These are phyloP conservation scores for Grapholita molesta DNA, from an alignment of 1,140 invertebrate genomes.

Conservation along the genomic window DNA sequence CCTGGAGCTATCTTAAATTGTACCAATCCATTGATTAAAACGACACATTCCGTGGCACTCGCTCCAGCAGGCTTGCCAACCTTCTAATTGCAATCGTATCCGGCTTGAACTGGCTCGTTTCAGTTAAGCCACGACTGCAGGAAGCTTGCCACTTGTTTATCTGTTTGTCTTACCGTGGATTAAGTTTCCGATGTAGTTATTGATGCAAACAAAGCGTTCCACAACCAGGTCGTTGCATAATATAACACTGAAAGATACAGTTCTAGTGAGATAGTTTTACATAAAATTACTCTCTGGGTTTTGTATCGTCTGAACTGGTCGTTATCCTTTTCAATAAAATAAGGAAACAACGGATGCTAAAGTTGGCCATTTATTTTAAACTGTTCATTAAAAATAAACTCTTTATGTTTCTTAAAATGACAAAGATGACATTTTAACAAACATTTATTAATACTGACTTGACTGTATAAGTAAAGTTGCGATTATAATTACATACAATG, in stretches of 20 bases:
- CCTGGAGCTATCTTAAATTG: neutral
- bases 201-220: neutral
- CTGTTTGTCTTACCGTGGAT: conserved; percentile 81
- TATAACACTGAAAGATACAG: neutral
- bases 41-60: neutral
- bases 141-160: conserved; percentile 2
- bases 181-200: conserved; percentile 33
- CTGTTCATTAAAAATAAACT: too few species aligned
- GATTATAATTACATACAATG: too few species aligned
- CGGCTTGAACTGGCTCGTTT: neutral
- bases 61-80: neutral
- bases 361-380: too few species aligned
- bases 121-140: neutral
- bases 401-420: too few species aligned
- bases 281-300: too few species aligned
- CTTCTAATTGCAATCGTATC: neutral
- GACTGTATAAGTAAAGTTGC: too few species aligned
- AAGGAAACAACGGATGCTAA: too few species aligned
- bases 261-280: too few species aligned
- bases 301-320: too few species aligned
- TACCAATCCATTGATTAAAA: neutral
- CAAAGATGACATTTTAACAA: too few species aligned
- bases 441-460: too few species aligned
- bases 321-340: too few species aligned
- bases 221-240: neutral